phyloP scores from a whole-genome alignment of 2,888 invertebrate species.

The Caenorhabditis wallacei region DNA sequence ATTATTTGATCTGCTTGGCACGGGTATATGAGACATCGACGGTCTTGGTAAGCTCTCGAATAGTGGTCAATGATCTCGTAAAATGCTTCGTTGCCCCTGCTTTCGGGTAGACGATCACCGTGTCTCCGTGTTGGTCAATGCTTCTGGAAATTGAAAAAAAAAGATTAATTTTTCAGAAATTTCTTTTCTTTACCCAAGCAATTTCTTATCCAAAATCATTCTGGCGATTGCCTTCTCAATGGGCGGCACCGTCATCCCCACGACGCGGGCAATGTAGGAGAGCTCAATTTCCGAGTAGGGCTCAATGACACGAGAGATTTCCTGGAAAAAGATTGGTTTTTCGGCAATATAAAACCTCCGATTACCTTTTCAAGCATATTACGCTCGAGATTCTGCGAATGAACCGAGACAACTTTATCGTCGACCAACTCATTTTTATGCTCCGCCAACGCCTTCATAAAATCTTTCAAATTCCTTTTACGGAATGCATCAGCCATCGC shows the following conservation, averaged over 20 bases:
- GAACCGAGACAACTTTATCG: constrained; percentile 93
- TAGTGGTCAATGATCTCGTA: constrained; percentile 43
- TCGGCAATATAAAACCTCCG: too few species aligned
- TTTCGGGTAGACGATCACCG: constrained; percentile 91
- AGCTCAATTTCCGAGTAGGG: constrained; percentile 96
- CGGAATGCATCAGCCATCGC: constrained; percentile 96
- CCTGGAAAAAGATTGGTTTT: constrained; percentile 85
- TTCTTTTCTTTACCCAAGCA: constrained; percentile 85
- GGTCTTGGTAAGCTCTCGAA: constrained; percentile 85
- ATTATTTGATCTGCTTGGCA: constrained; percentile 86
- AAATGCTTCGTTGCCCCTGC: constrained; percentile 37
- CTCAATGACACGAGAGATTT: constrained; percentile 97
- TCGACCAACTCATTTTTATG: constrained; percentile 75
- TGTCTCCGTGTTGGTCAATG: constrained; percentile 97
- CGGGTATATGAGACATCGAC: constrained; percentile 99
- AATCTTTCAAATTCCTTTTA: constrained; percentile 95
- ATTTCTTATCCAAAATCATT: constrained; percentile 99
- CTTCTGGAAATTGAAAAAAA: constrained; percentile 81
- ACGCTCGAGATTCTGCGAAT: constrained; percentile 97
- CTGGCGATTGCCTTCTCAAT: constrained; percentile 99
- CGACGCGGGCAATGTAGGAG: constrained; percentile 78
- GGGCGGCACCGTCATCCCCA: constrained; percentile 85
- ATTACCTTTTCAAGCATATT: constrained; percentile 94
- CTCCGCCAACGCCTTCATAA: constrained; percentile 89
- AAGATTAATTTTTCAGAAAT: background rate